phyloP scores from a whole-genome alignment of 2,797 vertebrate species.

The Hydrolagus colliei region DNA sequence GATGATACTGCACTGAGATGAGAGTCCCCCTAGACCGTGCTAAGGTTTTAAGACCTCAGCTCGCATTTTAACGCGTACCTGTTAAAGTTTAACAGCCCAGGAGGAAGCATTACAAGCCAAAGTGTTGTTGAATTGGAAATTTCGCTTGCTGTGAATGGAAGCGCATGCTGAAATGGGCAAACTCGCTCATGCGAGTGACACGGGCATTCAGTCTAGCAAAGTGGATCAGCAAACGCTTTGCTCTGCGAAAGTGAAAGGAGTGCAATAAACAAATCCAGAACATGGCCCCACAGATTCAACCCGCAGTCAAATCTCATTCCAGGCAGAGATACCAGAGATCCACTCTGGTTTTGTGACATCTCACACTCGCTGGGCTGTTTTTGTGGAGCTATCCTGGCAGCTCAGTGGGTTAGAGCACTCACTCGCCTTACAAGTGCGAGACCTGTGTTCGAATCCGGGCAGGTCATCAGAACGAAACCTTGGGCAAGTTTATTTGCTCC shows the following conservation, averaged over 20 bases:
- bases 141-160: neutral
- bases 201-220: neutral
- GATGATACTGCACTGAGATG: neutral
- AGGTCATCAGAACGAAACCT: too few relatives aligned
- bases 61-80: constrained; percentile 34
- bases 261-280: neutral
- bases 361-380: too few relatives aligned
- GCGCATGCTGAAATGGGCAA: neutral
- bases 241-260: neutral
- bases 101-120: constrained; percentile 15
- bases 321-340: neutral
- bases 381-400: too few relatives aligned
- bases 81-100: constrained; percentile 58
- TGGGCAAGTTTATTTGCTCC: too few relatives aligned
- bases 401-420: too few relatives aligned
- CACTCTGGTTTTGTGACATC: neutral
- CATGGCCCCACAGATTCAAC: neutral
- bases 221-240: constrained; percentile 3
- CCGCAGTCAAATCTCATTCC: neutral
- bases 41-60: constrained; percentile 31
- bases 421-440: too few relatives aligned
- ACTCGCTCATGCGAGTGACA: neutral
- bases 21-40: neutral
- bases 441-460: too few relatives aligned
- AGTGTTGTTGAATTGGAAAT: neutral